Conservation (phyloP, 2,113 vertebrate species). For the Ifrita kowaldi region DNA sequence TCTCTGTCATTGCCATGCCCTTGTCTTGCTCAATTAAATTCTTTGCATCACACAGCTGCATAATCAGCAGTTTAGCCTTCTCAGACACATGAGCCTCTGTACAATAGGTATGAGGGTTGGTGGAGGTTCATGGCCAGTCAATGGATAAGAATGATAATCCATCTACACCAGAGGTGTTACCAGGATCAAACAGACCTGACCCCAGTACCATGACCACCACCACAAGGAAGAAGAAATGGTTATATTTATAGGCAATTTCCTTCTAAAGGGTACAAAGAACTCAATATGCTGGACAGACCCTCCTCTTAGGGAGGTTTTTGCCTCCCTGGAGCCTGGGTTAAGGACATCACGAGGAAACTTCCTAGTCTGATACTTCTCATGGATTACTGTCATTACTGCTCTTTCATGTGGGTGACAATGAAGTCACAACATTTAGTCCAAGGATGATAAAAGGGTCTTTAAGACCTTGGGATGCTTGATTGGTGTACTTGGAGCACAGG, state of each 20-base stretch:
- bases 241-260: too few species aligned
- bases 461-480: too few species aligned
- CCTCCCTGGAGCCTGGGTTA: background rate
- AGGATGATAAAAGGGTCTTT: background rate
- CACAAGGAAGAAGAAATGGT: background rate
- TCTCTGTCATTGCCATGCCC: background rate
- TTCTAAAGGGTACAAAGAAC: background rate
- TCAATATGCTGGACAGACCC: background rate
- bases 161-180: background rate
- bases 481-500: background rate
- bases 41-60: conserved; percentile 87
- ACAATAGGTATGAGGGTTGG: background rate
- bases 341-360: background rate
- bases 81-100: conserved; percentile 75
- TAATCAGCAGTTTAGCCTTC: conserved; percentile 89
- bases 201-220: rapidly evolving
- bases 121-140: background rate
- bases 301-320: background rate
- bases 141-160: background rate
- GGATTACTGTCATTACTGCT: background rate
- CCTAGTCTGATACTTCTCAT: background rate
- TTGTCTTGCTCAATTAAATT: conserved; percentile 82
- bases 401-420: background rate
- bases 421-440: background rate
- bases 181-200: background rate